Base-by-base conservation (phyloP, 2,113 vertebrate genomes). In the Lethenteron reissneri region DNA sequence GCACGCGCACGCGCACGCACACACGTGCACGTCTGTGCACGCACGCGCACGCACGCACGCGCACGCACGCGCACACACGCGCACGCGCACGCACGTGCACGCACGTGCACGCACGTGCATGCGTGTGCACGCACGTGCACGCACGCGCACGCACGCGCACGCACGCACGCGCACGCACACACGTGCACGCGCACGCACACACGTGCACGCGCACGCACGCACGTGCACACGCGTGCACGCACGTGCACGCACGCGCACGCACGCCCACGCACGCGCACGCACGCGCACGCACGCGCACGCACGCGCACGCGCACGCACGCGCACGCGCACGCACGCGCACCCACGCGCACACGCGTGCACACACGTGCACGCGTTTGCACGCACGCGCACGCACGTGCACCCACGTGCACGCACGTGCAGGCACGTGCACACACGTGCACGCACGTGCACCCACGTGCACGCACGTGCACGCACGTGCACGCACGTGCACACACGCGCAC, bases 241-340 rank as follows among this genome's bases (percentile, higher is more conserved):
- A 62, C 59, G 59, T 9, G 59, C 59, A 62, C 59, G 59, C 59
- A 62, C 59, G 59, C 59, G 59, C 59, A 62, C 59, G 59, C 59
- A 62, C 59, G 59, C 59, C 9, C 59, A 62, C 59, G 59, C 59
- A 62, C 59, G 59, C 59, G 59, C 59, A 62, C 59, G 59, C 59
- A 62, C 59, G 59, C 59, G 9, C 59, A 62, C 59, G 59, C 59
- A 62, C 59, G 59, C 59, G 9, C 59, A 62, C 59, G 59, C 59
- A 62, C 59, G 59, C 59, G 9, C 59, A 62, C 59, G 9, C 59
- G 59, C 59, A 62, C 59, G 9, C 59, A 62, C 59, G 9, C 59
- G 9, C 59, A 62, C 59, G 9, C 59, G 59, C 59, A 62, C 59
- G 59, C 59, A 62, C 59, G 59, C 59, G 59, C 59, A 62, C 59